Conservation (phyloP, 2,888 invertebrate species). For the Atrina japonica region DNA sequence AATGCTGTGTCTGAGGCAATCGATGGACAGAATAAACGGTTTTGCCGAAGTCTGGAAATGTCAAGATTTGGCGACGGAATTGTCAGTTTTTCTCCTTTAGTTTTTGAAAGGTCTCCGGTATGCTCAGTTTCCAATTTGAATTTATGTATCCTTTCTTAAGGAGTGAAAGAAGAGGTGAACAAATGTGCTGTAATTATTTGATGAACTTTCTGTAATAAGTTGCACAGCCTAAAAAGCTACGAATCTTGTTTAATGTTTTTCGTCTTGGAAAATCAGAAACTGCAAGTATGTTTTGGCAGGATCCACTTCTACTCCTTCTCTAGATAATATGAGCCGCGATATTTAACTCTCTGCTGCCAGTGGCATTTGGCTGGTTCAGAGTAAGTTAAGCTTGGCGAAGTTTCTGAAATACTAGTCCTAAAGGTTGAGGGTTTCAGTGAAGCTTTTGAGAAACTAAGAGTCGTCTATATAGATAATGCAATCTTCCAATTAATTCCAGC, state of each 20-base stretch:
- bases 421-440: slow-evolving; percentile 44
- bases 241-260: slow-evolving; percentile 10
- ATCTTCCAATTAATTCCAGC: slow-evolving; percentile 44
- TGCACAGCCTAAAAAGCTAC: slow-evolving; percentile 17
- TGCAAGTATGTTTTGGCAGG: slow-evolving; percentile 45
- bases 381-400: slow-evolving; percentile 49
- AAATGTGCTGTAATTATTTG: slow-evolving; percentile 45
- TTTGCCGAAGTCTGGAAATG: slow-evolving; percentile 44
- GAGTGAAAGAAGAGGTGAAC: slow-evolving; percentile 42
- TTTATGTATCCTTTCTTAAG: slow-evolving; percentile 44
- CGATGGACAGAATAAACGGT: slow-evolving; percentile 41
- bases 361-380: slow-evolving; percentile 52
- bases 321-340: slow-evolving; percentile 55
- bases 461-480: slow-evolving; percentile 57
- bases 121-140: slow-evolving; percentile 48
- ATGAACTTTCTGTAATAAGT: slow-evolving; percentile 38
- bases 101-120: slow-evolving; percentile 33
- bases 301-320: slow-evolving; percentile 49
- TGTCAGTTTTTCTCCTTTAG: slow-evolving; percentile 38
- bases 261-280: slow-evolving; percentile 36
- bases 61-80: slow-evolving; percentile 41
- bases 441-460: slow-evolving; percentile 35
- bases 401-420: slow-evolving; percentile 40
- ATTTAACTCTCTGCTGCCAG: slow-evolving; percentile 48
- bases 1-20: slow-evolving; percentile 39